Base-by-base conservation (phyloP, 92 coral and sea anemone genomes). In the Epizoanthus rinbou region DNA sequence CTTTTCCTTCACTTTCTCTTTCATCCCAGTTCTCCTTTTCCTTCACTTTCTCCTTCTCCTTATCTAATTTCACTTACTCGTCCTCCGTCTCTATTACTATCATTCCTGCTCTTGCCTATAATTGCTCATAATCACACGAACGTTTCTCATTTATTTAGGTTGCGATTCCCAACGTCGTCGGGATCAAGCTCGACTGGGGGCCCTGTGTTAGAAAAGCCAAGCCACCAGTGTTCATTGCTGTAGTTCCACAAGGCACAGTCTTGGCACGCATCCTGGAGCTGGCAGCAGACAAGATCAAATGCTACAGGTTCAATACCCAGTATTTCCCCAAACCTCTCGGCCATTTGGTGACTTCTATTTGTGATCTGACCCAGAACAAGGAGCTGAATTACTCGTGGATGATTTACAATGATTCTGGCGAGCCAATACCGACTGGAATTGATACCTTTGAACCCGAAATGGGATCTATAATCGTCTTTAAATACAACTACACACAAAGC, bases 241-340 rank as follows among this genome's bases (percentile, higher is more conserved):
- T 64, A 15, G 64, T 74, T 21, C 57, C 21, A 15, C n/a, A 37
- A 23, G 62, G 62, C 16, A 74, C 79, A 19, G 33, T 15, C 15
- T 22, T 74, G 79, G 79, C 79, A 21, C 62, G 62, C 41, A 74
- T 74, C 63, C 16, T 74, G 39, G 62, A 74, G 41, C 22, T 53
- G 79, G 79, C 79, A 14, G 79, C 79, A 43, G 79, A 74, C 79
- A 53, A 53, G 16, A 25, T 10, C 64, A 74, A 74, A 21, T 74
- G 79, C 45, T 74, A 74, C 79, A 25, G 62, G 35, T 74, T 74
- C 41, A 74, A 43, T 3, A 53, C 79, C 1, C 79, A 52, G 23
- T 74, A 74, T 13, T 74, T 74, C 24, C 62, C 79, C 79, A 50
- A 54, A 15, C 79, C 79, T 11, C 79, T 74, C 41, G 79, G 79